phyloP scores from a whole-genome alignment of 2,888 invertebrate species.

The Rutpela maculata region DNA sequence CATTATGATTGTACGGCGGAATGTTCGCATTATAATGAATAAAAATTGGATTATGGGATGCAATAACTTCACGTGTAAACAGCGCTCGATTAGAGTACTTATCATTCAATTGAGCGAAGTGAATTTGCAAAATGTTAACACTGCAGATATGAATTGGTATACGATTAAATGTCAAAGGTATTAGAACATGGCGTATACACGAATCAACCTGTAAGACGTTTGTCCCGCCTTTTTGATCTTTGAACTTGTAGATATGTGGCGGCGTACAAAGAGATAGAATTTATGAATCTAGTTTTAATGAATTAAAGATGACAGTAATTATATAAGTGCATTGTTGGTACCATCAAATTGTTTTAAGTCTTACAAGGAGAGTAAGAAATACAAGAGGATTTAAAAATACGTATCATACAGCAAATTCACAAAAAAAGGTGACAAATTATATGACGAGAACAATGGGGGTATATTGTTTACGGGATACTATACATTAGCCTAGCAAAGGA shows the following conservation, averaged over 20 bases:
- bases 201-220: conserved; percentile 27
- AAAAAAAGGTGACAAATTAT: too few species aligned
- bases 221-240: conserved; percentile 23
- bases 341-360: too few species aligned
- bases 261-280: neutral
- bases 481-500: too few species aligned
- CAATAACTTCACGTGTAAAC: neutral
- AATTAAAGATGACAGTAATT: neutral
- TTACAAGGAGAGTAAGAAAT: too few species aligned
- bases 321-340: neutral
- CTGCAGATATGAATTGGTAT: conserved; percentile 16
- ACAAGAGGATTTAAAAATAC: too few species aligned
- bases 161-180: conserved; percentile 30
- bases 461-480: too few species aligned
- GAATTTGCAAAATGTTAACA: conserved; percentile 34
- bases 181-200: conserved; percentile 1
- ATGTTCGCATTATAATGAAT: too few species aligned
- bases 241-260: conserved; percentile 27
- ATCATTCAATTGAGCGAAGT: conserved; percentile 22
- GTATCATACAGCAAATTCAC: too few species aligned
- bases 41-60: neutral
- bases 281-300: neutral
- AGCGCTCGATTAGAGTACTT: neutral
- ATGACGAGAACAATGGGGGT: too few species aligned
- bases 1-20: too few species aligned